Evolutionary conservation across 1,140 invertebrate species (phyloP).

Genomic region (Zelostemma sp.): DNA sequence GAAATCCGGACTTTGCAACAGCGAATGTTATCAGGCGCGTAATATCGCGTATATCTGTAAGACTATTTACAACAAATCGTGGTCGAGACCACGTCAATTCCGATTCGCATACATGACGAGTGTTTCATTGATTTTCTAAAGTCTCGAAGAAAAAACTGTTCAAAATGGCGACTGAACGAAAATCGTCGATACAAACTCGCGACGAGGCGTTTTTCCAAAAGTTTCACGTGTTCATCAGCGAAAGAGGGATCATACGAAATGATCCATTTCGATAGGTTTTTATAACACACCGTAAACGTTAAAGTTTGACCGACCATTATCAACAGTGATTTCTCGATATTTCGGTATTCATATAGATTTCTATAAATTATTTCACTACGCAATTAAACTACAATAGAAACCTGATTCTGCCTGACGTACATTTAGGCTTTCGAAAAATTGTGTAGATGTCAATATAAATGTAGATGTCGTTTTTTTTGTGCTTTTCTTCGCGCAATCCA

Average conservation of each 20-base stretch:
- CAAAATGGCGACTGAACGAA: slow-evolving; percentile 28
- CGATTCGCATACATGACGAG: slow-evolving; percentile 43
- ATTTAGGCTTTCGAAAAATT: not conserved
- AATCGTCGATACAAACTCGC: too few species aligned
- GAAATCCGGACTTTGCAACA: slow-evolving; percentile 34
- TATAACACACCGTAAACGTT: too few species aligned
- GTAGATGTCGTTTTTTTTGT: too few species aligned
- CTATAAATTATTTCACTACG: too few species aligned
- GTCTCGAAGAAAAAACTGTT: slow-evolving; percentile 38
- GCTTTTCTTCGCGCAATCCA: too few species aligned
- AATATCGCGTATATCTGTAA: slow-evolving; percentile 34
- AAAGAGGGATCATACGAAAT: too few species aligned
- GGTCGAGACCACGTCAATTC: slow-evolving; percentile 47
- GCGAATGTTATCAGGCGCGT: slow-evolving; percentile 35
- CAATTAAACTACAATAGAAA: not conserved
- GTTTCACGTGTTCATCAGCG: too few species aligned
- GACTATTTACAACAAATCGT: slow-evolving; percentile 45
- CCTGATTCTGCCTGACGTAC: not conserved
- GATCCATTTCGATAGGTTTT: too few species aligned
- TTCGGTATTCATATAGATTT: too few species aligned
- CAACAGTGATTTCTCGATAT: not conserved
- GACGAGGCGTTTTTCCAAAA: too few species aligned
- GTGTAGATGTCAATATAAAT: too few species aligned
- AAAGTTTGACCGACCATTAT: not conserved
- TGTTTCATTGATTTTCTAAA: slow-evolving; percentile 35